Evolutionary conservation across 37 sponge, comb jelly and placozoan species (phyloP), one percentile per base, ranked within the genome.

Genomic region (Eunapius fragilis): DNA sequence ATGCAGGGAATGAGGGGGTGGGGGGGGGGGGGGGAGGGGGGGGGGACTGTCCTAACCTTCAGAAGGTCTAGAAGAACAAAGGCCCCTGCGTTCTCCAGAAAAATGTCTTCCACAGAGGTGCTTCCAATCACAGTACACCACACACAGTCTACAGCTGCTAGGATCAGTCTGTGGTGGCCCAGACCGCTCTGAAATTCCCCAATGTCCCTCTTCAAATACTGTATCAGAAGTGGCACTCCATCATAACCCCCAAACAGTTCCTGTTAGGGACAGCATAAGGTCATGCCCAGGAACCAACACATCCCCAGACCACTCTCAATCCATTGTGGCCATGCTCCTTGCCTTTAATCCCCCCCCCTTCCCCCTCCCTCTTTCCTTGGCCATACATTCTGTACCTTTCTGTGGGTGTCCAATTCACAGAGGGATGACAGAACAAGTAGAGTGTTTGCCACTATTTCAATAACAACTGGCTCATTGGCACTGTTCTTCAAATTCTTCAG

Each of bases 31-130:
- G 47, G 14, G 14, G 58, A 4, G 41, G 6, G 41, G 6, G 41
- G 41, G 41, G 41, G 41, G 6, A 41, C 31, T 79, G 81, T 49
- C 32, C 67, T 82, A 3, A 95, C 96, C 85, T 98, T 87, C 17
- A 98, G 87, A 23, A 98, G 82, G 79, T 97, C 97, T 11, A 99
- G 86, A 3, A 97, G 89, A 17, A 93, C 74, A 72, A 97, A 95
- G n/a, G 93, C 82, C 27, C 99, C 99, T 69, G 87, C 99, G 25
- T 92, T 86, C 83, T 95, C 96, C 70, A 99, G 92, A 74, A 99
- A 97, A 41, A 95, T 82, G 74, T 99, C 99, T 85, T 99, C 96
- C 48, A 87, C 97, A 67, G 85, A 31, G 30, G 79, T 69, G 75
- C 82, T 91, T 5, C 98, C 92, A 41, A 97, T 92, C 34, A 96